Percentiles rank a stretch among this genome's conserved stretches.
Conservation (phyloP, 2,888 invertebrate species). For the Agrochola litura region DNA sequence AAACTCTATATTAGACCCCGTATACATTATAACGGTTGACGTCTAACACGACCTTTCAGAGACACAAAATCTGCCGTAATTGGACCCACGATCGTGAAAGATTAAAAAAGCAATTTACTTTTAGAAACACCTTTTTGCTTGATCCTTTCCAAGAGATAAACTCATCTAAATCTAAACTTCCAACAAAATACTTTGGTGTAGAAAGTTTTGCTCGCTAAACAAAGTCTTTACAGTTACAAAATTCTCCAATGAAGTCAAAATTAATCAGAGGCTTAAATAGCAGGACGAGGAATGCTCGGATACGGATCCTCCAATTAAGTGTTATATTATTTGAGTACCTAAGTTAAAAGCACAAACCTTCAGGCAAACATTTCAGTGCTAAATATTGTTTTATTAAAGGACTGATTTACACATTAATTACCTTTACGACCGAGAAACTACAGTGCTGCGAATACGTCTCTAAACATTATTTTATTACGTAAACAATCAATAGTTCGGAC, state of each 20-base stretch:
- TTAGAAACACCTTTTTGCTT: constrained; percentile 4
- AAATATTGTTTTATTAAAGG: constrained; percentile 4
- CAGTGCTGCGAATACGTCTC: constrained; percentile 10
- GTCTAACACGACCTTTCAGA: constrained; percentile 27
- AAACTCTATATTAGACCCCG: constrained; percentile 29
- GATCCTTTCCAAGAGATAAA: constrained; percentile 23
- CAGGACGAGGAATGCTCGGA: constrained; percentile 12
- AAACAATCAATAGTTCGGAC: constrained; percentile 23
- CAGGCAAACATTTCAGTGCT: neutral
- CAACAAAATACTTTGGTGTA: constrained; percentile 13
- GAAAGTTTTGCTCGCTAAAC: constrained; percentile 21
- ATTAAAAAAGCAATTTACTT: constrained; percentile 33
- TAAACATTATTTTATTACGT: constrained; percentile 12
- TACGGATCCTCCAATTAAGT: constrained; percentile 28
- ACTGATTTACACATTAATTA: constrained; percentile 1
- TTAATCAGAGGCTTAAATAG: constrained; percentile 36
- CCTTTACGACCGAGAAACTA: constrained; percentile 4
- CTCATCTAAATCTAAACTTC: constrained; percentile 23
- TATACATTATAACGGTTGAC: constrained; percentile 35
- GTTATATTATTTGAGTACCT: constrained; percentile 11
- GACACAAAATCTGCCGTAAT: constrained; percentile 19
- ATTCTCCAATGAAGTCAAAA: constrained; percentile 35
- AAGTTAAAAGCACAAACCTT: neutral
- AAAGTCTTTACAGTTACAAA: constrained; percentile 14
- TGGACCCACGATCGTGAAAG: constrained; percentile 1